Evolutionary conservation across 2,113 vertebrate species (phyloP).

Genomic region (Prunella himalayana): DNA sequence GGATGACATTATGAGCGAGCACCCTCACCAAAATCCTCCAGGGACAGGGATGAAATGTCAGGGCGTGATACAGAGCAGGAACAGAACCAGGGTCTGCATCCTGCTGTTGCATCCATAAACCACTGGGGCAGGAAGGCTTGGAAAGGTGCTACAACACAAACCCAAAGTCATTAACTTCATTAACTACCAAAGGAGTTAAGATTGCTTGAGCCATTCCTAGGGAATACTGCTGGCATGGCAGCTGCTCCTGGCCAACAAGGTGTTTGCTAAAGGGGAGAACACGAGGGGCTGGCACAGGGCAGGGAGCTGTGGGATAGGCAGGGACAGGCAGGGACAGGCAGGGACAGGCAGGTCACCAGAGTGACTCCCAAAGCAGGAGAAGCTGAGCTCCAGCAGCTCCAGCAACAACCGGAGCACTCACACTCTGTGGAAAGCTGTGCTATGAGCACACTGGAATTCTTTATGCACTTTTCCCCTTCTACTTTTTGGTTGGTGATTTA

Average conservation of each 20-base stretch:
- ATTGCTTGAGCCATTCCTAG: background rate
- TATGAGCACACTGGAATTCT: background rate
- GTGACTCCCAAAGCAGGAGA: background rate
- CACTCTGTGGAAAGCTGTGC: background rate
- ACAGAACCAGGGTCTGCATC: background rate
- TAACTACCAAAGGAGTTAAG: background rate
- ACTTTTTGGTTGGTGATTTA: background rate
- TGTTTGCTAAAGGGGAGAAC: background rate
- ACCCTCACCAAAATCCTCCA: background rate
- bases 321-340: background rate
- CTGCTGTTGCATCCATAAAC: background rate
- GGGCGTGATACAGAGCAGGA: background rate
- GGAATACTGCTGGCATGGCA: fast-evolving
- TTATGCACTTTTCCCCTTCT: background rate
- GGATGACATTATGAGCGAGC: background rate
- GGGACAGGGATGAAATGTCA: background rate
- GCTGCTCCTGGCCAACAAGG: fast-evolving
- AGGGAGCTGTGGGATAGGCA: background rate
- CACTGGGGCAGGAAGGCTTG: fast-evolving
- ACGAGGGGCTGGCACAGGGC: fast-evolving
- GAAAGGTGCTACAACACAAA: background rate
- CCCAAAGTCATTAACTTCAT: background rate
- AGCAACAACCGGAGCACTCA: fast-evolving
- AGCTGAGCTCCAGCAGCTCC: fast-evolving
- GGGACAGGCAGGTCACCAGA: background rate